Percentiles rank a stretch among this genome's conserved stretches.
Conservation (phyloP, 2,888 invertebrate species). For the Aspidiotus destructor region DNA sequence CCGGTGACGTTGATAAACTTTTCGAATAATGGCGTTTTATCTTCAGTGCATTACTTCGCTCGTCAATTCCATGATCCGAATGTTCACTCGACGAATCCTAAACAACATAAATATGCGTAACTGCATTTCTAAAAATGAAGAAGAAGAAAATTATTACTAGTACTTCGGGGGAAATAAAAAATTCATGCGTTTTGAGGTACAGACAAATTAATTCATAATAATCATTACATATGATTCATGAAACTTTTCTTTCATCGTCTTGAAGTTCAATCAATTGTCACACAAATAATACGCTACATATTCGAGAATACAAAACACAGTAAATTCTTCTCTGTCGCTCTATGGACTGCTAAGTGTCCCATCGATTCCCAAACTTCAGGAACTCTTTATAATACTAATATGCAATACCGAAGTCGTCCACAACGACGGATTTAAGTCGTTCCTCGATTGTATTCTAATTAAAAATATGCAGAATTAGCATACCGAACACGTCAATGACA, state of each 20-base stretch:
- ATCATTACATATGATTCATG: too few species aligned
- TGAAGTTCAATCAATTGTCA: too few species aligned
- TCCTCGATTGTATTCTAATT: constrained; percentile 6
- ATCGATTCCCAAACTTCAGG: background rate
- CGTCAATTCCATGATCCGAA: constrained; percentile 6
- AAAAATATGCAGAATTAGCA: constrained; percentile 12
- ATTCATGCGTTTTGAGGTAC: background rate
- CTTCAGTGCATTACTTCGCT: constrained; percentile 1
- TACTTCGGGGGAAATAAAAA: background rate
- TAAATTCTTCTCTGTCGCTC: background rate
- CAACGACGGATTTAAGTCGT: background rate
- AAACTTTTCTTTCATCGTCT: too few species aligned
- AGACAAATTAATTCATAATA: too few species aligned
- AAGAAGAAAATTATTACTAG: too few species aligned
- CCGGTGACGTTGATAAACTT: constrained; percentile 21
- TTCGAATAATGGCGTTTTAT: constrained; percentile 13
- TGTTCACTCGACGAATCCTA: constrained; percentile 20
- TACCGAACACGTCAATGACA: background rate
- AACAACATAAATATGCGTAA: constrained; percentile 19
- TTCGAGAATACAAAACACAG: background rate
- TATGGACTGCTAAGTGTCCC: background rate
- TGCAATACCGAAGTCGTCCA: constrained; percentile 6
- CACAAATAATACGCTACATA: too few species aligned
- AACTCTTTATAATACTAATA: background rate
- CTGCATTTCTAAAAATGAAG: background rate